Conservation (phyloP, 2,113 vertebrate species). For the Bufo bufo region DNA sequence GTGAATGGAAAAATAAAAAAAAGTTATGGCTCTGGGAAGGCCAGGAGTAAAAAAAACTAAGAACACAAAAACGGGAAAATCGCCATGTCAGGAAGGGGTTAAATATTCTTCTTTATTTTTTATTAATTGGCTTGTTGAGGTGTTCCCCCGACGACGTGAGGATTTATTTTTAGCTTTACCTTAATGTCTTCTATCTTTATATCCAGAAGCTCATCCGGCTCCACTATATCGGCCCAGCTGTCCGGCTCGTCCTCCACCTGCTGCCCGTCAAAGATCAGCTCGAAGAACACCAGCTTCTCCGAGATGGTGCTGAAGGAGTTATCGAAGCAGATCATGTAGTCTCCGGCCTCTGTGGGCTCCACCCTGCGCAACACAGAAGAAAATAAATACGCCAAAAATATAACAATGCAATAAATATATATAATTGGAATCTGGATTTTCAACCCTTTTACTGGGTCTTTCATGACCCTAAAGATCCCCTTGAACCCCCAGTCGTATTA, state of each 20-base stretch:
- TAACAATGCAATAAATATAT: neutral
- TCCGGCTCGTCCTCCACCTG: slow-evolving; percentile 73
- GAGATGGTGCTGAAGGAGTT: slow-evolving; percentile 91
- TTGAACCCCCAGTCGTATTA: no score
- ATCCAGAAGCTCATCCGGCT: slow-evolving; percentile 82
- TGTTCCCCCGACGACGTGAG: neutral
- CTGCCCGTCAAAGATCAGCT: slow-evolving; percentile 80
- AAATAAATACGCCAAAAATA: neutral
- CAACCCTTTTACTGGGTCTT: no score
- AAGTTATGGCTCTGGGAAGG: no score
- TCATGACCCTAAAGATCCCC: no score
- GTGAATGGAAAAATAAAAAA: no score
- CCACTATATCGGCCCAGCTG: slow-evolving; percentile 78
- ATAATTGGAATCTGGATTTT: no score
- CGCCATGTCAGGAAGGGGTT: no score
- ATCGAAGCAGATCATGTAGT: slow-evolving; percentile 91
- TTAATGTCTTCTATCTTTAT: slow-evolving; percentile 89
- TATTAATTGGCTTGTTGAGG: neutral
- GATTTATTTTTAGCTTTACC: slow-evolving; percentile 64
- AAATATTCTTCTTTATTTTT: no score
- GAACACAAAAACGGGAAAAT: no score
- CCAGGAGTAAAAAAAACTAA: no score
- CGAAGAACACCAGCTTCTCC: slow-evolving; percentile 90
- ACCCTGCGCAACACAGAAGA: slow-evolving; percentile 68
- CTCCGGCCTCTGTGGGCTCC: slow-evolving; percentile 83